Base-by-base conservation (phyloP, 2,888 invertebrate species). In the Drosophila borealis region DNA sequence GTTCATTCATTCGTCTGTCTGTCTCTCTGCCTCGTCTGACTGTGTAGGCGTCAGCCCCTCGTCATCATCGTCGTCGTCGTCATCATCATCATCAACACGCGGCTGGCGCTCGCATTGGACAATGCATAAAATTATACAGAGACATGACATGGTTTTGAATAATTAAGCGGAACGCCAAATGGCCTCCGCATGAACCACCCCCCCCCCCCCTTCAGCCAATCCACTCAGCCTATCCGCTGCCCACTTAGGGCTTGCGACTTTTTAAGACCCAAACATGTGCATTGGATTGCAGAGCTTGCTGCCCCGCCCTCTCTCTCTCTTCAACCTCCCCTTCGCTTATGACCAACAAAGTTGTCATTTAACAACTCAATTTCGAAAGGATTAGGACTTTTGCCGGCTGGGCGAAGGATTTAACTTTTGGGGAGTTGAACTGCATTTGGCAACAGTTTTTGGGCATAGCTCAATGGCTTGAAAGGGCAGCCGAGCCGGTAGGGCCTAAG, bases 81-180 rank as follows among this genome's bases (percentile, higher is more conserved):
- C 59, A 51, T 50, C 57, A 51, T 67, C 46, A 33, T 36, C 69
- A 41, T 37, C 69, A 65, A 33, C 55, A 55, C 44, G 42, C 37
- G 48, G 60, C 57, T 67, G 82, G 73, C 84, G 81, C 78, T 80
- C 75, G 75, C 76, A 74, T 88, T 81, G 81, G 88, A 84, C 85
- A 88, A 88, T 91, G 90, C 91, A 91, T 91, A 90, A 86, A 90
- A 91, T 91, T 91, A 91, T 91, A 89, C 87, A 83, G 80, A 81
- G 81, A 89, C 90, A 89, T 89, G 90, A 91, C 91, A 88, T 91
- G 91, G 89, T 90, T 91, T 91, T 91, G 90, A 91, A 91, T 91
- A 91, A 91, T 91, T 91, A 91, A 91, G 90, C 87, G 88, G 78
- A 70, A 80, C 80, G 71, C 72, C 80, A 81, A 80, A 74, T 82